A percentile compares a stretch with the other conserved stretches of the same genome.
Conservation (phyloP, 1,140 invertebrate species). For the Tyrophagus putrescentiae region DNA sequence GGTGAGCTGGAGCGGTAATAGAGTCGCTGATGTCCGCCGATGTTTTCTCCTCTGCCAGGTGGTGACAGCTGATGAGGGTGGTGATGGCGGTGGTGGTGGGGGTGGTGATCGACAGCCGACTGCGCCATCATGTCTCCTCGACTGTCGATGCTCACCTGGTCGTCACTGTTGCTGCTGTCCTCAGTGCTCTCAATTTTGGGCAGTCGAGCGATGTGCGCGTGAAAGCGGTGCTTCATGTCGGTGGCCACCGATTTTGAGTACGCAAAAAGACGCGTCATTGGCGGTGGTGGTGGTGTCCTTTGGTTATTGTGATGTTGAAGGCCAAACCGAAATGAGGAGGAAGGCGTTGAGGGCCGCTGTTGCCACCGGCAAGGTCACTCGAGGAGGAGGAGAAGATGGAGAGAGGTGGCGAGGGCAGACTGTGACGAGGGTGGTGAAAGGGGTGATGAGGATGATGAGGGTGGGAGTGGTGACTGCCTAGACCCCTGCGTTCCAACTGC, state of each 20-base stretch:
- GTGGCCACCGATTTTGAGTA: conserved; percentile 1
- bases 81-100: not conserved
- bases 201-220: not conserved
- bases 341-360: conserved; percentile 1
- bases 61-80: not conserved
- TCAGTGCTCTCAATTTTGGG: not conserved
- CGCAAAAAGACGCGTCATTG: not conserved
- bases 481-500: too few species aligned
- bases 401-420: not conserved
- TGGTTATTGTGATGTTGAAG: not conserved
- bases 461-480: too few species aligned
- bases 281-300: not conserved
- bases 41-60: too few species aligned
- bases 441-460: too few species aligned
- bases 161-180: not conserved
- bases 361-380: too few species aligned
- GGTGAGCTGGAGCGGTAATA: conserved; percentile 6
- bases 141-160: too few species aligned
- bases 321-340: not conserved
- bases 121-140: not conserved
- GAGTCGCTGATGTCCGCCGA: not conserved
- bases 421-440: not conserved
- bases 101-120: not conserved
- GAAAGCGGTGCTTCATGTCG: not conserved
- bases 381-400: not conserved